Evolutionary conservation across 2,888 invertebrate genomes (phyloP).

Genomic region (Drosophila dives): DNA sequence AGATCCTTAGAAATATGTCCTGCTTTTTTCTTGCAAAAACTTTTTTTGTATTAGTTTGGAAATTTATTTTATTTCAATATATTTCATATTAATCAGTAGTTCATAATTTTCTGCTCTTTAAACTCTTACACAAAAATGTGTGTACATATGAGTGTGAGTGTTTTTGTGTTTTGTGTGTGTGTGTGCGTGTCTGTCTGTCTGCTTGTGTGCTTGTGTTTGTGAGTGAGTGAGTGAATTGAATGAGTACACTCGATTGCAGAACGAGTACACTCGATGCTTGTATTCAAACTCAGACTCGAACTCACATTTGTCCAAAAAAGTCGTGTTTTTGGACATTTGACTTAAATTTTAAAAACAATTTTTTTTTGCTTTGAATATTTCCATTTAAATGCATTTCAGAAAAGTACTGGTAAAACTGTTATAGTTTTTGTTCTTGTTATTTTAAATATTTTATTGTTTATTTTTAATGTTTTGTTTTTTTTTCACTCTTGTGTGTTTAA

Average conservation of each 20-base stretch:
- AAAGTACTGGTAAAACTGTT: slow-evolving; percentile 52
- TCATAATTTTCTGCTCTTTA: slow-evolving; percentile 68
- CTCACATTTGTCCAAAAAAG: slow-evolving; percentile 34
- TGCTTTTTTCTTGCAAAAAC: not conserved
- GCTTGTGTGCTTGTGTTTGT: slow-evolving; percentile 5
- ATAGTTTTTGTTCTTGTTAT: slow-evolving; percentile 25
- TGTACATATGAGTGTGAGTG: slow-evolving; percentile 23
- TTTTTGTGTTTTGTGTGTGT: slow-evolving; percentile 3
- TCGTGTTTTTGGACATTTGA: slow-evolving; percentile 47
- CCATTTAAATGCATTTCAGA: slow-evolving; percentile 79
- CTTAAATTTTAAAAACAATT: slow-evolving; percentile 74
- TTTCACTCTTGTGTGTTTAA: slow-evolving; percentile 19
- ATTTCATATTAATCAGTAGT: slow-evolving; percentile 78
- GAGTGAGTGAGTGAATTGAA: slow-evolving; percentile 31
- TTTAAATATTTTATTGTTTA: slow-evolving; percentile 10
- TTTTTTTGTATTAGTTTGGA: slow-evolving; percentile 62
- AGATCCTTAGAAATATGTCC: not conserved
- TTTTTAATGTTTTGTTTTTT: slow-evolving; percentile 19
- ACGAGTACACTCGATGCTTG: slow-evolving; percentile 7
- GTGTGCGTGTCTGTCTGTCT: not conserved
- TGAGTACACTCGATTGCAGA: slow-evolving; percentile 27
- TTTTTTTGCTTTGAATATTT: slow-evolving; percentile 64
- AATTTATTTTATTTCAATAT: slow-evolving; percentile 78
- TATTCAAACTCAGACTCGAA: slow-evolving; percentile 19
- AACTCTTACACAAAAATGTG: slow-evolving; percentile 74